A percentile compares a stretch with the other conserved stretches of the same genome.
Evolutionary conservation across 2,113 vertebrate species (phyloP).

Genomic region (Paradoxurus hermaphroditus): DNA sequence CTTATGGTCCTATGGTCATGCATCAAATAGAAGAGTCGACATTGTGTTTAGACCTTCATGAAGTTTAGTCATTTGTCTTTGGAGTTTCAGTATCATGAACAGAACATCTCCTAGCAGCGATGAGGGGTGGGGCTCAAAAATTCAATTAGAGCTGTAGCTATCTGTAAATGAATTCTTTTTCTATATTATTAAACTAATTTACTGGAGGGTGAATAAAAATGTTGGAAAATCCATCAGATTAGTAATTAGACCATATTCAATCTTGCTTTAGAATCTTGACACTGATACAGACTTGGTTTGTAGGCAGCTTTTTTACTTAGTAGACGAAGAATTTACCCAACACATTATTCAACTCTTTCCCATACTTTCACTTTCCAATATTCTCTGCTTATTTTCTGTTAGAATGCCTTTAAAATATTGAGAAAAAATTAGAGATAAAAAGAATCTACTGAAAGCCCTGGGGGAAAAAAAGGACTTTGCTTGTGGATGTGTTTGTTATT

Average conservation of each 20-base stretch:
- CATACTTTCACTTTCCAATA: background rate
- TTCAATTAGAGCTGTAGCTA: background rate
- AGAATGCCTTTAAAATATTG: background rate
- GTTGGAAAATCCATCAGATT: background rate
- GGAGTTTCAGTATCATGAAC: background rate
- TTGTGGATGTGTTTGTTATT: background rate
- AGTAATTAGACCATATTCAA: background rate
- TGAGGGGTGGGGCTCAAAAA: background rate
- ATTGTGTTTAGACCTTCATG: background rate
- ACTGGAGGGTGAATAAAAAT: background rate
- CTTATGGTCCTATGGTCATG: background rate
- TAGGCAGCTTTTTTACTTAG: background rate
- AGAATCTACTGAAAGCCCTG: background rate
- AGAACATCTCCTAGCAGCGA: background rate
- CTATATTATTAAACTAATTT: background rate
- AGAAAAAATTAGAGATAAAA: background rate
- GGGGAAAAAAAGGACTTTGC: background rate
- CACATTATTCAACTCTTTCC: background rate
- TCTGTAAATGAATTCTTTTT: background rate
- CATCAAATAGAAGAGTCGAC: slow-evolving; percentile 7
- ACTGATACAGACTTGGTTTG: background rate
- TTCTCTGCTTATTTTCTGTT: background rate
- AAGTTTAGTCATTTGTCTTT: background rate
- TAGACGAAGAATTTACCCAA: background rate
- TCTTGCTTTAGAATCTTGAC: background rate